These are phyloP conservation scores for Meghimatium bilineatum DNA, from an alignment of 2,888 invertebrate species.

Conservation along the genomic window DNA sequence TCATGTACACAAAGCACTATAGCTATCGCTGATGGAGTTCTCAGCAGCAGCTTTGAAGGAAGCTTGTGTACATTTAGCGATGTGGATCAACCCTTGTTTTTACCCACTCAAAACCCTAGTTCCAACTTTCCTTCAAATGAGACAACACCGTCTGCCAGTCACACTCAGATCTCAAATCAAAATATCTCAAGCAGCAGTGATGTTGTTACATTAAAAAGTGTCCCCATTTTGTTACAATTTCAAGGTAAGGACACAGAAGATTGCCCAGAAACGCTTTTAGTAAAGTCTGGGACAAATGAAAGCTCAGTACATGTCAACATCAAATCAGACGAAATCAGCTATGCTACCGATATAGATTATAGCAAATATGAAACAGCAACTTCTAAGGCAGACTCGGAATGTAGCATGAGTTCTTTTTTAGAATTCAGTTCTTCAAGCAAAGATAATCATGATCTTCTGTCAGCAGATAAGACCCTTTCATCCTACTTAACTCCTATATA, in stretches of 20 bases:
- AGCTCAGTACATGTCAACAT: background rate
- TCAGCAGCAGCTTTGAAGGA: slow-evolving; percentile 2
- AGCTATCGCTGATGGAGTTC: slow-evolving; percentile 29
- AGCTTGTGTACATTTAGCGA: background rate
- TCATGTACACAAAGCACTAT: slow-evolving; percentile 12
- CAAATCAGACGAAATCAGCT: background rate
- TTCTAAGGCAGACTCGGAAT: background rate
- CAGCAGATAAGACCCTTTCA: background rate
- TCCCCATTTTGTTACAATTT: background rate
- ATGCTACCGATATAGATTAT: background rate
- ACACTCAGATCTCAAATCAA: background rate
- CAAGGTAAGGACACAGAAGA: background rate
- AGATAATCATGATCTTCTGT: background rate
- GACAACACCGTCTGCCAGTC: background rate
- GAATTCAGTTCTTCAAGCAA: background rate
- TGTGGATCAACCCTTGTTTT: slow-evolving; percentile 12
- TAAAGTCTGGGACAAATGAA: background rate
- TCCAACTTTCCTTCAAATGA: background rate
- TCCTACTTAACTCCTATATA: background rate
- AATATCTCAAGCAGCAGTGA: background rate
- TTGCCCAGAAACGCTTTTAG: background rate
- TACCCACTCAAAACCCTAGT: background rate
- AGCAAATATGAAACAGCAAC: background rate
- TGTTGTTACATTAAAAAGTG: background rate
- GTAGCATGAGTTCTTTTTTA: background rate